These are phyloP conservation scores for Mamestra brassicae DNA, from an alignment of 2,888 invertebrate genomes.

Conservation along the genomic window DNA sequence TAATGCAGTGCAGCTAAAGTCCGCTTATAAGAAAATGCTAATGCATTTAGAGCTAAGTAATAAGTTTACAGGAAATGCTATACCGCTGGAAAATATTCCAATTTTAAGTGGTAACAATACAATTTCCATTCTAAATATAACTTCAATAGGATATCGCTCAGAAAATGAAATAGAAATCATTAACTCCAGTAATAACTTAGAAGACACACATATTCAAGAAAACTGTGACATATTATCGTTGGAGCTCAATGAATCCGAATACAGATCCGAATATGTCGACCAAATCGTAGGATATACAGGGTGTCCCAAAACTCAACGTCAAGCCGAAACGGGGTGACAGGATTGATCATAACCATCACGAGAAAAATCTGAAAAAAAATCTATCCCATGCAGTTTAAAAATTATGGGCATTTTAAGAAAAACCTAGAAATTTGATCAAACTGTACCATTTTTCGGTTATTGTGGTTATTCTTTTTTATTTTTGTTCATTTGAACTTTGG, in stretches of 20 bases:
- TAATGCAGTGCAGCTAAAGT: neutral
- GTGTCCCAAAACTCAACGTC: no score
- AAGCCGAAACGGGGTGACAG: no score
- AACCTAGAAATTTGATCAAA: no score
- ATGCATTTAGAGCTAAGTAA: constrained; percentile 14
- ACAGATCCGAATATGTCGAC: constrained; percentile 7
- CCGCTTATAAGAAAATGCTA: constrained; percentile 5
- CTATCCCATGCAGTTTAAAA: no score
- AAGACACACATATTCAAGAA: constrained; percentile 9
- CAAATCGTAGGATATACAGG: constrained; percentile 5
- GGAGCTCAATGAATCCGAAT: constrained; percentile 11
- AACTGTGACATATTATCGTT: constrained; percentile 10
- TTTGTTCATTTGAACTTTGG: no score
- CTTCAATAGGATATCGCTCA: constrained; percentile 8
- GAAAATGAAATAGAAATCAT: constrained; percentile 9
- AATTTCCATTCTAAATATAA: neutral
- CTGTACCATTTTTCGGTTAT: no score
- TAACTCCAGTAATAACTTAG: neutral
- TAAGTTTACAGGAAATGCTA: constrained; percentile 11
- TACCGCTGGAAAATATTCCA: constrained; percentile 10
- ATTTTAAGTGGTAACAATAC: constrained; percentile 5
- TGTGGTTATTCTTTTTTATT: no score
- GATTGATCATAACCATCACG: no score
- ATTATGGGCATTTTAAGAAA: no score
- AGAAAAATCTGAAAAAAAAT: no score